Conservation (phyloP, 2,888 invertebrate genomes). For the Colostygia pectinataria region DNA sequence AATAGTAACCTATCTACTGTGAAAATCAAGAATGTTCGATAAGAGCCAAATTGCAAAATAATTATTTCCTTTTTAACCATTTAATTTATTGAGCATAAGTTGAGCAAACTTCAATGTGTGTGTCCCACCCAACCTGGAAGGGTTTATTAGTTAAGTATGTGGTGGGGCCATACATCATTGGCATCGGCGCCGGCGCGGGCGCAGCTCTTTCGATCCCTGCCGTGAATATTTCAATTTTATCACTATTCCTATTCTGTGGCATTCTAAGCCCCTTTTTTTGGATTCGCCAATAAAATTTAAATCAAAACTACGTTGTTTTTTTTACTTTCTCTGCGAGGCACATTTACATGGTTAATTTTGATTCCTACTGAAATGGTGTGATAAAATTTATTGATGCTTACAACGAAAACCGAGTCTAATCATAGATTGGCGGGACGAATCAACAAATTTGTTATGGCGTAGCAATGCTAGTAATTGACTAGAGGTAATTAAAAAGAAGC, state of each 20-base stretch:
- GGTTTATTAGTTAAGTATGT: conserved; percentile 71
- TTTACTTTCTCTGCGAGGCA: conserved; percentile 42
- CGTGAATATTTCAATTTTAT: conserved; percentile 56
- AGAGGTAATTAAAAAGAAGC: conserved; percentile 74
- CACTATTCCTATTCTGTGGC: conserved; percentile 21
- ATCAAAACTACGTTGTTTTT: conserved; percentile 1
- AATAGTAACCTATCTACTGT: no score
- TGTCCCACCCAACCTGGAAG: conserved; percentile 56
- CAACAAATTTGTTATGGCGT: conserved; percentile 60
- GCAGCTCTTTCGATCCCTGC: conserved; percentile 59
- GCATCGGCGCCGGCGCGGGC: conserved; percentile 72
- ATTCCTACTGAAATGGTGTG: conserved; percentile 78
- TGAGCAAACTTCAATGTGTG: conserved; percentile 55
- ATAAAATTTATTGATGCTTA: conserved; percentile 78
- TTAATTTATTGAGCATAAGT: conserved; percentile 38
- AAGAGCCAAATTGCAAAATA: no score
- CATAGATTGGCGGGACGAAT: conserved; percentile 66
- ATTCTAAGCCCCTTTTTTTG: conserved; percentile 3
- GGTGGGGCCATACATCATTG: conserved; percentile 74
- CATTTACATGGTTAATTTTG: conserved; percentile 70
- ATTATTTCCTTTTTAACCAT: neutral
- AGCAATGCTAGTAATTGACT: conserved; percentile 64
- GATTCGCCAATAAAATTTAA: conserved; percentile 17
- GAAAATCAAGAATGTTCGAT: no score
- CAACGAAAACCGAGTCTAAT: conserved; percentile 66